These are phyloP conservation scores for Turnix velox DNA, from an alignment of 2,113 vertebrate genomes.

Conservation along the genomic window DNA sequence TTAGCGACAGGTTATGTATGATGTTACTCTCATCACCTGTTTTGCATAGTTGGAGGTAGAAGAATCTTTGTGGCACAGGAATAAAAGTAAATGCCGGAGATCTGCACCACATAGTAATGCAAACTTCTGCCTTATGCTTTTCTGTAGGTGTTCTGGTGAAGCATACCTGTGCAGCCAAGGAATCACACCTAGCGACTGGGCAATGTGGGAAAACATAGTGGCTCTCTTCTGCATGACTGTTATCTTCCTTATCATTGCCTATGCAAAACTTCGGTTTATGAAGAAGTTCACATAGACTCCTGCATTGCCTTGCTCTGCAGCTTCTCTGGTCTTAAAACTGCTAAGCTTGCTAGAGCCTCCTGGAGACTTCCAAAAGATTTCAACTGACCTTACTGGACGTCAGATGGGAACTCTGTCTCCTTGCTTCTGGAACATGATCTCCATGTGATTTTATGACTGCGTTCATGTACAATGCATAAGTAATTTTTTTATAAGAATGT, in stretches of 20 bases:
- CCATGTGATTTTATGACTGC: not conserved
- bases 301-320: not conserved
- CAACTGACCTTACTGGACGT: not conserved
- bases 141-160: constrained; percentile 64
- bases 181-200: constrained; percentile 34
- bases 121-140: not conserved
- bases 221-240: constrained; percentile 66
- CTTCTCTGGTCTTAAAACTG: not conserved
- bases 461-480: not conserved
- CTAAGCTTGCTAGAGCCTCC: not conserved
- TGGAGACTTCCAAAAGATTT: not conserved
- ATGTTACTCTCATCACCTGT: not conserved
- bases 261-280: constrained; percentile 65
- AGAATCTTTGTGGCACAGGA: not conserved
- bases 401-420: not conserved
- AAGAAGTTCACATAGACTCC: constrained; percentile 62
- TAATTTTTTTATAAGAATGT: not conserved
- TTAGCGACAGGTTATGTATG: not conserved
- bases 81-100: not conserved
- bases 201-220: constrained; percentile 69
- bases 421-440: not conserved
- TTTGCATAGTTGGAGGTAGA: not conserved
- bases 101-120: not conserved
- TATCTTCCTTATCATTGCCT: constrained; percentile 65
- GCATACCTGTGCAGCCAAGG: constrained; percentile 64